phyloP scores from a whole-genome alignment of 2,113 vertebrate species.

The Xiphias gladius region DNA sequence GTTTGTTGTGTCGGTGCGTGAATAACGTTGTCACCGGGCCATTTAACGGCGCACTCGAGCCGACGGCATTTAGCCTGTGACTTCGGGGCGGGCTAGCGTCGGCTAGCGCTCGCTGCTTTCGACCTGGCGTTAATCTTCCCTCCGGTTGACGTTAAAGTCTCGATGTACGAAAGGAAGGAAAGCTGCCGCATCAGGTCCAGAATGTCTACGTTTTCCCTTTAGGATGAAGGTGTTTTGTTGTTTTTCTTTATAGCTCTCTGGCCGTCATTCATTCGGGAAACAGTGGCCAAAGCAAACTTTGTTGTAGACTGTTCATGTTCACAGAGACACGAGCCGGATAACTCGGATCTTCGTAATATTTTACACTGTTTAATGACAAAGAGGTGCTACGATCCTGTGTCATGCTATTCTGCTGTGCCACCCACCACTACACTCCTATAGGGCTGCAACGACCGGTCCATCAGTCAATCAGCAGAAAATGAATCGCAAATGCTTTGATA shows the following conservation, averaged over 20 bases:
- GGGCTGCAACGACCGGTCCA: too few relatives aligned
- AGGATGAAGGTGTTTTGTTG: too few relatives aligned
- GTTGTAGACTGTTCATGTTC: background rate
- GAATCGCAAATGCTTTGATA: too few relatives aligned
- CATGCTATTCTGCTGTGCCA: too few relatives aligned
- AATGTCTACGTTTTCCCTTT: background rate
- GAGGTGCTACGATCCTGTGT: too few relatives aligned
- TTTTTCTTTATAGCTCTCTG: background rate
- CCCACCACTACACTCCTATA: too few relatives aligned
- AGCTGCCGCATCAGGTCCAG: background rate
- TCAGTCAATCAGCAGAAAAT: too few relatives aligned
- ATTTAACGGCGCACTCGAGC: background rate
- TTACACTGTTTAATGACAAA: too few relatives aligned
- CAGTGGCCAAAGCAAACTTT: background rate
- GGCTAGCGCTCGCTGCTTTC: slow-evolving; percentile 50
- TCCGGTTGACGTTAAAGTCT: background rate
- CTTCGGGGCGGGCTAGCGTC: background rate
- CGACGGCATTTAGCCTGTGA: background rate
- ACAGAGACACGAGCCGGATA: background rate
- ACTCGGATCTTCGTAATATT: too few relatives aligned
- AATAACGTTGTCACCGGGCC: background rate
- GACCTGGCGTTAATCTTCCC: slow-evolving; percentile 17
- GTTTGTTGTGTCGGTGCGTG: rapidly evolving
- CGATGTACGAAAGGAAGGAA: too few relatives aligned
- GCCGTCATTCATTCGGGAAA: background rate